Base-by-base conservation (phyloP, 2,797 vertebrate species). In the Tiaroga cobitis region DNA sequence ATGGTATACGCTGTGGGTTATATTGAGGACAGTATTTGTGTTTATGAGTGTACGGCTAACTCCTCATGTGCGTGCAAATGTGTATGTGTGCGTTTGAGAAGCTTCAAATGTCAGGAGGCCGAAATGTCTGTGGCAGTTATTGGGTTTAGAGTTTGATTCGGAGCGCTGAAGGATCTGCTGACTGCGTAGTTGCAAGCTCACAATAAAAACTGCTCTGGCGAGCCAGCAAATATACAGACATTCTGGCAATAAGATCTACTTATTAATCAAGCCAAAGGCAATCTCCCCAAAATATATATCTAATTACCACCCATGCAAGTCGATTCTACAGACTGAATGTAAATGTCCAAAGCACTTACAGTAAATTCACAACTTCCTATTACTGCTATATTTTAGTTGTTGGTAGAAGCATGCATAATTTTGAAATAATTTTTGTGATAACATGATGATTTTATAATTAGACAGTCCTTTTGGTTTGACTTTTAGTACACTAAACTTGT, bases 91-190 rank as follows among this genome's bases (percentile, higher is more conserved):
- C 2, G 24, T 51, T 29, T 21, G 73, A 89, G 86, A 80, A n/a
- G 54, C 51, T 83, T 79, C 68, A 79, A 74, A 87, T 89, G 41
- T 41, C 81, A 80, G 78, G 15, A 75, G 67, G 39, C 34, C n/a
- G 19, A 74, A 34, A 83, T 83, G 80, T 1, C 51, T 88, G 87
- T 90, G 91, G 88, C 90, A 92, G 88, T 92, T 94, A 93, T 94
- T 92, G 90, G 90, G 88, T 87, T 80, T 78, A 41, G 34, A 73
- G 80, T 90, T 90, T 94, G 92, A 93, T 91, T 85, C 32, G 24
- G 43, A 83, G 91, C 87, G 46, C 92, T 91, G 75, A 21, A 75
- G 9, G 80, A 89, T 89, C 84, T 93, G 93, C 92, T 94, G 94
- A 94, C 91, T 90, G 82, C 90, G 88, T 80, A 82, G 72, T 85